These are phyloP conservation scores for Drosophila birchii DNA, from an alignment of 2,888 invertebrate genomes.

Conservation along the genomic window DNA sequence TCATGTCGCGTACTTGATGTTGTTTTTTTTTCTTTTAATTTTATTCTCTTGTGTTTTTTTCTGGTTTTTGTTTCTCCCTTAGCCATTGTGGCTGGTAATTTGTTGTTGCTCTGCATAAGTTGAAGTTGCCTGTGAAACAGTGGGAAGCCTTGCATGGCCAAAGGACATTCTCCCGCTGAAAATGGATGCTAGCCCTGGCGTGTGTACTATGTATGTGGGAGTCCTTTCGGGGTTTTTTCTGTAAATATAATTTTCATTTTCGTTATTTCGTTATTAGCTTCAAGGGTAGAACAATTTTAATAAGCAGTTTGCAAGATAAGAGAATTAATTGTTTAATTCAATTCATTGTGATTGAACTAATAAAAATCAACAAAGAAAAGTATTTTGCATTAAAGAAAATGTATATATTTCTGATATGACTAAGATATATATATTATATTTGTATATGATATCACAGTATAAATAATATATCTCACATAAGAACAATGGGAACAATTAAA, in stretches of 20 bases:
- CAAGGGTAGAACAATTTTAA: not conserved
- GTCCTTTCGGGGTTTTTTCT: not conserved
- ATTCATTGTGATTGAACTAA: not conserved
- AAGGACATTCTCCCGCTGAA: conserved; percentile 63
- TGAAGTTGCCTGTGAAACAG: conserved; percentile 37
- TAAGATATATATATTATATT: no score
- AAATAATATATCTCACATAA: no score
- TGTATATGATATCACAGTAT: no score
- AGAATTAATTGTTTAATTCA: not conserved
- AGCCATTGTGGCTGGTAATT: conserved; percentile 56
- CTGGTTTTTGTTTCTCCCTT: conserved; percentile 11
- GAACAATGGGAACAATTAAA: no score
- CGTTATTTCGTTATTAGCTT: not conserved
- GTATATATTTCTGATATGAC: no score
- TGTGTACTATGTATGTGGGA: conserved; percentile 11
- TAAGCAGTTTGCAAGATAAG: not conserved
- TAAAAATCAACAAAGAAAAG: not conserved
- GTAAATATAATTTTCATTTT: conserved; percentile 4
- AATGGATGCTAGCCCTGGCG: conserved; percentile 20
- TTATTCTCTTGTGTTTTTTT: conserved; percentile 32
- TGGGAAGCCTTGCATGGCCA: conserved; percentile 72
- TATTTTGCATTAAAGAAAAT: no score
- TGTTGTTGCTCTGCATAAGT: conserved; percentile 50
- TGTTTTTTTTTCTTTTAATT: conserved; percentile 40
- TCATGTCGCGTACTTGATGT: conserved; percentile 65